phyloP scores from a whole-genome alignment of 2,888 invertebrate species.

The Andrena bicolor region DNA sequence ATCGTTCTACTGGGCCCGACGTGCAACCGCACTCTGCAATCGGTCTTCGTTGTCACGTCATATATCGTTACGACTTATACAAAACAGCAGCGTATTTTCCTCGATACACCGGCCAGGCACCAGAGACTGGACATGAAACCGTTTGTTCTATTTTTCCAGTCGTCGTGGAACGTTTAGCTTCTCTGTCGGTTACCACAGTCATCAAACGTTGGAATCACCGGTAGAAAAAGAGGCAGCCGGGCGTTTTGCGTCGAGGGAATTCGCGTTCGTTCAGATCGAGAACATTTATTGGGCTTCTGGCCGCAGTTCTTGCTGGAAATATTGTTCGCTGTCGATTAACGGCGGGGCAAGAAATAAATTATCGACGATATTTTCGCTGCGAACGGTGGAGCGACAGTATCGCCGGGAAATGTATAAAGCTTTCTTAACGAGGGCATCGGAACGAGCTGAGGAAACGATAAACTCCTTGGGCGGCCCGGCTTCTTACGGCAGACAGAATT shows the following conservation, averaged over 20 bases:
- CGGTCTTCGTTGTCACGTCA: constrained; percentile 39
- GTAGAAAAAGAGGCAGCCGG: background rate
- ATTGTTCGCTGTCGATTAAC: background rate
- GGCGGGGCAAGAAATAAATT: background rate
- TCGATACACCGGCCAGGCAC: background rate
- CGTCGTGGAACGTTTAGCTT: background rate
- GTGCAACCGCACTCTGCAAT: constrained; percentile 13
- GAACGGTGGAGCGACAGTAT: background rate
- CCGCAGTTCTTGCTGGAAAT: background rate
- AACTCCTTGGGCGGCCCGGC: constrained; percentile 12
- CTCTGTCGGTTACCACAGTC: background rate
- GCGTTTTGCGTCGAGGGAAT: background rate
- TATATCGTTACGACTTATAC: constrained; percentile 32
- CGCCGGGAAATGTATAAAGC: background rate
- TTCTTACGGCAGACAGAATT: constrained; percentile 54
- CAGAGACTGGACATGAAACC: background rate
- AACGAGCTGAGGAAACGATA: constrained; percentile 28
- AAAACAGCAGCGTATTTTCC: constrained; percentile 4
- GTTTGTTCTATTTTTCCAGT: background rate
- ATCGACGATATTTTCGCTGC: background rate
- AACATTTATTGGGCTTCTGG: background rate
- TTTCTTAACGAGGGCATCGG: background rate
- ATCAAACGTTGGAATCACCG: background rate
- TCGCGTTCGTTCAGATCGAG: background rate
- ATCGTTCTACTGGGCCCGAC: constrained; percentile 39